Evolutionary conservation across 2,113 vertebrate species (phyloP), one percentile per base, ranked within the genome.

Genomic region (Silurus asotus): DNA sequence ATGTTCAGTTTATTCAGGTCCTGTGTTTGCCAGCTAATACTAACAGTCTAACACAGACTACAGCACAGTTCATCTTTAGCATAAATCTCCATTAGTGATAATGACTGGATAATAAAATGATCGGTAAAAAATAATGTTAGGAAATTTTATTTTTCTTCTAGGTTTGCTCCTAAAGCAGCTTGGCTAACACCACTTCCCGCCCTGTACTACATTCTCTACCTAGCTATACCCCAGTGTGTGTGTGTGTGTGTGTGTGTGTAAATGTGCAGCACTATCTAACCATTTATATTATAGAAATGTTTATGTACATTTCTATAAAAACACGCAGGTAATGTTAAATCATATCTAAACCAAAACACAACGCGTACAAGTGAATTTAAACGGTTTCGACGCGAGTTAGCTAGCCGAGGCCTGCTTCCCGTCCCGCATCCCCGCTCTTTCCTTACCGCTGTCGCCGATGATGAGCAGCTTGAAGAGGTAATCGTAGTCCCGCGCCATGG

Each of bases 391-490:
- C 15, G 19, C 55, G 10, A 14, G 7, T 19, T 25, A 13, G 9
- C 19, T 37, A 64, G 1, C 62, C 9, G 64, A 84, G 91, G 91
- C 91, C 91, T 28, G 67, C n/a, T 88, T 81, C 82, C 81, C 88
- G 84, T 82, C 89, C 53, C 87, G 77, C 72, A 37, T 79, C 87
- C 89, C 58, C 89, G 85, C 55, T 17, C 67, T 91, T 88, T 90
- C 81, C 95, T 95, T 93, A 96, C 95, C 95, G 93, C 95, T 96
- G 91, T 96, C 95, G 86, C 95, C 95, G 92, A 96, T 96, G 91
- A 96, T 96, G 88, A 96, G 95, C 91, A 96, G 93, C 91, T 96
- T 96, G 91, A 96, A 96, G 90, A 96, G 95, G 90, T 96, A 95
- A 91, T 96, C 95, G 91, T 96, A 96, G 90, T 96, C 95, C 94